phyloP scores from a whole-genome alignment of 2,888 invertebrate genomes.

The Eurytoma adleriae region DNA sequence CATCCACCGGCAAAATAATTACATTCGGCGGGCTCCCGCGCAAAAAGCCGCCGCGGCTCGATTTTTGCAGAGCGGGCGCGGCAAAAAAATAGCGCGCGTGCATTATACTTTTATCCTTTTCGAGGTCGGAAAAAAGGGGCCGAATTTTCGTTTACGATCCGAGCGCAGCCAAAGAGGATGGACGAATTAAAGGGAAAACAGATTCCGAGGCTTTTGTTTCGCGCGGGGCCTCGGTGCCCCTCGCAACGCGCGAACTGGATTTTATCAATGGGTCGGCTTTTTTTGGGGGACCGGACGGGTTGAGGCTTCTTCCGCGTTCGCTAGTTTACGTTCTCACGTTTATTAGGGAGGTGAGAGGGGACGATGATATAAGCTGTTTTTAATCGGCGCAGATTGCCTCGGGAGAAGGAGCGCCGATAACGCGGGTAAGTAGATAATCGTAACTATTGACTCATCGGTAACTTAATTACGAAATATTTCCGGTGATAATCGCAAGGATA shows the following conservation, averaged over 20 bases:
- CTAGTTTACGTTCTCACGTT: slow-evolving; percentile 44
- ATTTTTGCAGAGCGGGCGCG: slow-evolving; percentile 23
- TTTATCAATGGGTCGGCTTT: slow-evolving; percentile 21
- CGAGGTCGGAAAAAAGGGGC: neutral
- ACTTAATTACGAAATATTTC: slow-evolving; percentile 6
- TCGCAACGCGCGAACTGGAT: slow-evolving; percentile 1
- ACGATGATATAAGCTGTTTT: too few species aligned
- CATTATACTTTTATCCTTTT: slow-evolving; percentile 55
- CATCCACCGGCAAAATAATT: slow-evolving; percentile 47
- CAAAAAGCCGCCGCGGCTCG: slow-evolving; percentile 47
- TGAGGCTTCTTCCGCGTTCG: neutral
- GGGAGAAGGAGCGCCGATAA: too few species aligned
- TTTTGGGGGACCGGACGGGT: neutral
- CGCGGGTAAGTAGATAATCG: slow-evolving; percentile 1
- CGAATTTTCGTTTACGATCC: slow-evolving; percentile 50
- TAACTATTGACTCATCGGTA: neutral
- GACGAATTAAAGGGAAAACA: too few species aligned
- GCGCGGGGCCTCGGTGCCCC: neutral
- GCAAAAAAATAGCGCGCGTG: slow-evolving; percentile 13
- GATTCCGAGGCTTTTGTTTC: neutral
- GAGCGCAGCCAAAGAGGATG: neutral
- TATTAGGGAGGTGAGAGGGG: slow-evolving; percentile 1
- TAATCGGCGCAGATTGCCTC: too few species aligned
- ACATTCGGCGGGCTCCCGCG: slow-evolving; percentile 52
- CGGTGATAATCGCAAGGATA: neutral